These are phyloP conservation scores for Danionella cerebrum DNA, from an alignment of 2,113 vertebrate genomes.

Conservation along the genomic window DNA sequence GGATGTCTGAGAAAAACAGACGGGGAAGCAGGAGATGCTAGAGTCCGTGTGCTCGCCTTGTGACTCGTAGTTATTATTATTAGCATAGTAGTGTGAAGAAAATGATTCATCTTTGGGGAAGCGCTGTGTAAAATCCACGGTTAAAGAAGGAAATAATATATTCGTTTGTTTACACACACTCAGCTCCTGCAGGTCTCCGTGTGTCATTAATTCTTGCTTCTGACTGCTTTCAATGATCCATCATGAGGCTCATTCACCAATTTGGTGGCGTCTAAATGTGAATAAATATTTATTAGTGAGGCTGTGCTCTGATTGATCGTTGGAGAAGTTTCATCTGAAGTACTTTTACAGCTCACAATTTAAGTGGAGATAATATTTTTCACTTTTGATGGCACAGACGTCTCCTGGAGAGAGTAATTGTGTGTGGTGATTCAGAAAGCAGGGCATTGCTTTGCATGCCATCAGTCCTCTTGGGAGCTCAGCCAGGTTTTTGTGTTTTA, in stretches of 20 bases:
- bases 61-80: no score
- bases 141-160: not conserved
- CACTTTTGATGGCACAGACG: constrained; percentile 7
- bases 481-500: not conserved
- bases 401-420: constrained; percentile 11
- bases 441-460: constrained; percentile 13
- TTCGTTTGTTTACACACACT: not conserved
- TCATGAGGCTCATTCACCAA: not conserved
- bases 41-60: not conserved
- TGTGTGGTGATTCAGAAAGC: not conserved
- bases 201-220: not conserved
- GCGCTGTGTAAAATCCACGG: not conserved
- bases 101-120: no score
- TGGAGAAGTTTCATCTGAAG: not conserved
- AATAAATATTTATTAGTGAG: no score
- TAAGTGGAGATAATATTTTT: constrained; percentile 13
- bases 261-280: not conserved
- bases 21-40: not conserved
- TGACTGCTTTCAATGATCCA: constrained; percentile 6
- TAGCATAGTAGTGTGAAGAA: no score
- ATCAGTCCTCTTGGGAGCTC: constrained; percentile 7
- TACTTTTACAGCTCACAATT: not conserved
- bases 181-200: not conserved
- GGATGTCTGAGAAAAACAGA: constrained; percentile 2
- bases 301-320: no score